phyloP scores from a whole-genome alignment of 2,113 vertebrate species.

The Ictalurus punctatus region DNA sequence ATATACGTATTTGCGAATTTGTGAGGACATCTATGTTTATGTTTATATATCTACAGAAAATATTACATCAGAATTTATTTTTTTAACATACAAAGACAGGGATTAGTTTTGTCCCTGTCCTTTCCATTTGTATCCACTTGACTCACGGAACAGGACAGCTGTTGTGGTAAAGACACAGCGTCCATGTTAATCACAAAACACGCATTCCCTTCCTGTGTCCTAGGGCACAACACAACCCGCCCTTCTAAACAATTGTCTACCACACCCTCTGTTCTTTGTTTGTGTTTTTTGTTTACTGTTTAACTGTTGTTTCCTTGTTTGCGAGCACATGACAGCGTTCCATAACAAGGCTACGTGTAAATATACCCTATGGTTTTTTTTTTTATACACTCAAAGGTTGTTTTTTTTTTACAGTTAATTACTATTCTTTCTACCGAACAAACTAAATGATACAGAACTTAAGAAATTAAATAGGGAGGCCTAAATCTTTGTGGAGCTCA shows the following conservation, averaged over 20 bases:
- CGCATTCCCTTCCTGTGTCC: constrained; percentile 62
- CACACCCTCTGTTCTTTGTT: constrained; percentile 37
- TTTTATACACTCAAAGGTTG: background rate
- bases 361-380: background rate
- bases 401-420: background rate
- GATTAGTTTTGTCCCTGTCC: background rate
- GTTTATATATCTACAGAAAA: background rate
- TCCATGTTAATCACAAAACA: constrained; percentile 53
- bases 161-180: constrained; percentile 51
- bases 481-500: background rate
- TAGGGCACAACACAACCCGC: constrained; percentile 2
- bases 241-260: constrained; percentile 29
- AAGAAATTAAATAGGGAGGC: background rate
- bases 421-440: background rate
- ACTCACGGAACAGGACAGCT: constrained; percentile 17
- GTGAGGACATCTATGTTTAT: background rate
- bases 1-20: background rate
- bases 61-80: background rate
- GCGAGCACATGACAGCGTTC: constrained; percentile 14
- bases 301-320: constrained; percentile 23
- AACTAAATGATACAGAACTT: background rate
- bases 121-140: constrained; percentile 24
- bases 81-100: background rate
- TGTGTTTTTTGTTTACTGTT: constrained; percentile 39
- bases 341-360: background rate